A percentile compares a stretch with the other conserved stretches of the same genome.
phyloP scores from a whole-genome alignment of 37 sponge, comb jelly and placozoan genomes.

The Agelas oroides region DNA sequence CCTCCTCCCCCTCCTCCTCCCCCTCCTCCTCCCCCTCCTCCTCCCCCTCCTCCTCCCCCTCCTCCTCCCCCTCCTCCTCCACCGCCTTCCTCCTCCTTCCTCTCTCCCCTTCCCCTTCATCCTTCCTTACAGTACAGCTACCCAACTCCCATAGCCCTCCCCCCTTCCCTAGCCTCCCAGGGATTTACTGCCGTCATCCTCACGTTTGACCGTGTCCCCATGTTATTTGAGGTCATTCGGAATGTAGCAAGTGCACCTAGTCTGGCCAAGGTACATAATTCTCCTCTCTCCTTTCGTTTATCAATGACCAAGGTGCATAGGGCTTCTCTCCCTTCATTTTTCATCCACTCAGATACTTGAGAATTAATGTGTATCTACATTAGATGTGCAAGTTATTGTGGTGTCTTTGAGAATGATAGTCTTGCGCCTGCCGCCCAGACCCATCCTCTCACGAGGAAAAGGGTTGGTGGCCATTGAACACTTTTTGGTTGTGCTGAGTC shows the following conservation, averaged over 20 bases:
- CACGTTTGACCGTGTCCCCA: constrained; percentile 56
- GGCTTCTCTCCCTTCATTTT: neutral
- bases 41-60: neutral
- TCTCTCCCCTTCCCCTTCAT: neutral
- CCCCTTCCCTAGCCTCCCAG: constrained; percentile 4
- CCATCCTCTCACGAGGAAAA: too few relatives aligned
- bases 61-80: neutral
- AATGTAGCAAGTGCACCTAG: constrained; percentile 64
- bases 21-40: neutral
- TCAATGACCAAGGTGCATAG: neutral
- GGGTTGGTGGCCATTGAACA: too few relatives aligned
- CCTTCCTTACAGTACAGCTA: neutral
- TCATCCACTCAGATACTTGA: neutral
- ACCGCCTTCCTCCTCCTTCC: neutral
- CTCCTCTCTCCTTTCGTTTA: neutral
- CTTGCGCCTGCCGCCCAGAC: too few relatives aligned
- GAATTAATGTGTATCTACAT: too few relatives aligned
- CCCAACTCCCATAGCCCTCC: neutral
- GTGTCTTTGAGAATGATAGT: too few relatives aligned
- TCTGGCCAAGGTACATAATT: constrained; percentile 47
- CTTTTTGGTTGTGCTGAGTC: too few relatives aligned
- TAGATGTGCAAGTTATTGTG: too few relatives aligned
- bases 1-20: neutral
- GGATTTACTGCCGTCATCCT: constrained; percentile 79
- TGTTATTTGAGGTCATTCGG: constrained; percentile 50